A percentile compares a stretch with the other conserved stretches of the same genome.
These are phyloP conservation scores for Euplexia lucipara DNA, from an alignment of 2,888 invertebrate genomes.

Conservation along the genomic window DNA sequence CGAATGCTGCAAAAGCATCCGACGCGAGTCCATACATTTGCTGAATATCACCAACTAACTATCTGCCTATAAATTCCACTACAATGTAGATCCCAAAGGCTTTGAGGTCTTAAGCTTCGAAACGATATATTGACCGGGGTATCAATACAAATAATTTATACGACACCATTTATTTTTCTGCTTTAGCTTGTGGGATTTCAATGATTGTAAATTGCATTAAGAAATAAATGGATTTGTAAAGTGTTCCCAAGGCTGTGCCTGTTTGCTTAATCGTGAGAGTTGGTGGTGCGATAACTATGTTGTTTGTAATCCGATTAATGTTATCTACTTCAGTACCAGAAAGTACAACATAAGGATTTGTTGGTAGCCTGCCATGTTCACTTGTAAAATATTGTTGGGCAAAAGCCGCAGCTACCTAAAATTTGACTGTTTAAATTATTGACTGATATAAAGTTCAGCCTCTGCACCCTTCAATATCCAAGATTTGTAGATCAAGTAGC, in stretches of 20 bases:
- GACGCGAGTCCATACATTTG: conserved; percentile 33
- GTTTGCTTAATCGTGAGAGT: conserved; percentile 66
- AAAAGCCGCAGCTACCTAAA: conserved; percentile 17
- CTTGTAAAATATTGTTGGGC: conserved; percentile 47
- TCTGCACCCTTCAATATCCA: conserved; percentile 21
- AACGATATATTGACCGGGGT: conserved; percentile 43
- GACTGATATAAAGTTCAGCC: conserved; percentile 7
- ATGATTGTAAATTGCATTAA: conserved; percentile 73
- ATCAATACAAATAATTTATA: conserved; percentile 59
- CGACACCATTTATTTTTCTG: conserved; percentile 60
- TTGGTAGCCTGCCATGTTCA: conserved; percentile 41
- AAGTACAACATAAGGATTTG: conserved; percentile 38
- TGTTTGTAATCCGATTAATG: conserved; percentile 66
- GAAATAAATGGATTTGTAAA: conserved; percentile 73
- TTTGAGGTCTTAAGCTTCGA: conserved; percentile 52
- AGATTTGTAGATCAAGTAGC: conserved; percentile 1
- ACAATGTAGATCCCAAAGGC: conserved; percentile 52
- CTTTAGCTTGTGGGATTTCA: conserved; percentile 68
- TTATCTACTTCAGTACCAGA: conserved; percentile 45
- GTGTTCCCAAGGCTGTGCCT: conserved; percentile 60
- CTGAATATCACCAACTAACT: conserved; percentile 46
- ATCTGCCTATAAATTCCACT: conserved; percentile 54
- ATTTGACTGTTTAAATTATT: conserved; percentile 28
- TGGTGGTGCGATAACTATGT: conserved; percentile 56
- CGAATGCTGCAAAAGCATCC: conserved; percentile 9